Evolutionary conservation across 2,797 vertebrate genomes (phyloP), one percentile per base, ranked within the genome.

Genomic region (Petrocephalus sullivani): DNA sequence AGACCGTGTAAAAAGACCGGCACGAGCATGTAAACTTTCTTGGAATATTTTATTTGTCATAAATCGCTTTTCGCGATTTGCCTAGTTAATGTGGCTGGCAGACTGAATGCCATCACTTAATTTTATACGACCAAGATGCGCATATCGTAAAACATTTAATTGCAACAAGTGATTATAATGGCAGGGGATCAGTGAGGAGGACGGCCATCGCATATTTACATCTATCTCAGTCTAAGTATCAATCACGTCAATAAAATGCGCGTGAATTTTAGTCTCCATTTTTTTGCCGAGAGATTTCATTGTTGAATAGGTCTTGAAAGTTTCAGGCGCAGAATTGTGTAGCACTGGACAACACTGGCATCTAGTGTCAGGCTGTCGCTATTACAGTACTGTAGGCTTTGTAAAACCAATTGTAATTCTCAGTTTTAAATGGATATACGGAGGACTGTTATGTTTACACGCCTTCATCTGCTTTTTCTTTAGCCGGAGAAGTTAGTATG

Each of bases 271-370:
- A 46, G 85, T 89, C 88, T 89, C 84, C 89, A 89, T 90, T 88
- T 90, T 90, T 90, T 87, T 85, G 84, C 87, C 85, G 87, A 86
- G 87, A 91, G 90, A 90, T 91, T 92, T 91, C 89, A 92, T 91
- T 91, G 90, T 92, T 91, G 89, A 89, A 90, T 91, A 92, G 91
- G 93, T 93, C 92, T 92, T 92, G 94, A 95, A 96, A 96, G 95
- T 96, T 96, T 96, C 93, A 95, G 95, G 95, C 95, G 94, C 93
- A 94, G 94, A 93, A 93, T 90, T 93, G 89, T 67, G 64, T 91
- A 92, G 94, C 94, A 94, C 92, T 94, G 92, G 94, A 93, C 94
- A 91, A 92, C 93, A 93, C 94, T 94, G 95, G 94, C 95, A 94
- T 94, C 95, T 95, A 94, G 90, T 90, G 95, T 94, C 92, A 75